A percentile compares a stretch with the other conserved stretches of the same genome.
Conservation (phyloP, 2,888 invertebrate species). For the Acleris emargana region DNA sequence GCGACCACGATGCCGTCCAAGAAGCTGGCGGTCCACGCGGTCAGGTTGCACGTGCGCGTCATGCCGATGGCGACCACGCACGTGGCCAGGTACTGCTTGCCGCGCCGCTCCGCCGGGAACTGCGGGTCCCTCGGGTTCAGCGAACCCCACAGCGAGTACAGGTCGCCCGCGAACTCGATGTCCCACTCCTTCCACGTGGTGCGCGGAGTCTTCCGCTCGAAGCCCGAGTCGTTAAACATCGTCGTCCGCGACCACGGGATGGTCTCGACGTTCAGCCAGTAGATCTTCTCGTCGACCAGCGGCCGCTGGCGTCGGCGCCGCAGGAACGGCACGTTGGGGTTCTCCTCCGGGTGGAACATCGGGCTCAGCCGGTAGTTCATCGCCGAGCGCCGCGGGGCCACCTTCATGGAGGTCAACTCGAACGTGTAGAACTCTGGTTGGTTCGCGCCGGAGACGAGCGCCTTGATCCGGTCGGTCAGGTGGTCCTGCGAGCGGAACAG, state of each 20-base stretch:
- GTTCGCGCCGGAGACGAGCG: constrained; percentile 46
- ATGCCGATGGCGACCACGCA: constrained; percentile 84
- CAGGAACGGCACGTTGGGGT: constrained; percentile 68
- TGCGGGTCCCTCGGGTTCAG: constrained; percentile 84
- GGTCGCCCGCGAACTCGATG: constrained; percentile 86
- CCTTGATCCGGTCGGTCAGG: constrained; percentile 60
- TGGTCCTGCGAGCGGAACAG: constrained; percentile 66
- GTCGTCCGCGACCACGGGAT: constrained; percentile 74
- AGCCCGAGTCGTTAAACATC: constrained; percentile 64
- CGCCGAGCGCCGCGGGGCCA: constrained; percentile 76
- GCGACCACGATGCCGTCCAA: constrained; percentile 85
- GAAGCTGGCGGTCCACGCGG: constrained; percentile 85
- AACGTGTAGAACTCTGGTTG: constrained; percentile 82
- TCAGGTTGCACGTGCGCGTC: constrained; percentile 82
- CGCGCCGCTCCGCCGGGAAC: constrained; percentile 81
- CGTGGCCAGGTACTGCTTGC: constrained; percentile 86
- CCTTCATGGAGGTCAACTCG: constrained; percentile 81
- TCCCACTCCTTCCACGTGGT: constrained; percentile 87
- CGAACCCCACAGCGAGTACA: constrained; percentile 87
- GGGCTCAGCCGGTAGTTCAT: constrained; percentile 73
- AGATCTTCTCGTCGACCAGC: constrained; percentile 77
- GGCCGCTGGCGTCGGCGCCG: constrained; percentile 58
- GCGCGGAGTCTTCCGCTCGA: constrained; percentile 61
- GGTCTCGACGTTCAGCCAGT: constrained; percentile 70
- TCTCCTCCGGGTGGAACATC: constrained; percentile 68